A percentile compares a stretch with the other conserved stretches of the same genome.
Conservation (phyloP, 1,140 invertebrate species). For the Camponotus pennsylvanicus region DNA sequence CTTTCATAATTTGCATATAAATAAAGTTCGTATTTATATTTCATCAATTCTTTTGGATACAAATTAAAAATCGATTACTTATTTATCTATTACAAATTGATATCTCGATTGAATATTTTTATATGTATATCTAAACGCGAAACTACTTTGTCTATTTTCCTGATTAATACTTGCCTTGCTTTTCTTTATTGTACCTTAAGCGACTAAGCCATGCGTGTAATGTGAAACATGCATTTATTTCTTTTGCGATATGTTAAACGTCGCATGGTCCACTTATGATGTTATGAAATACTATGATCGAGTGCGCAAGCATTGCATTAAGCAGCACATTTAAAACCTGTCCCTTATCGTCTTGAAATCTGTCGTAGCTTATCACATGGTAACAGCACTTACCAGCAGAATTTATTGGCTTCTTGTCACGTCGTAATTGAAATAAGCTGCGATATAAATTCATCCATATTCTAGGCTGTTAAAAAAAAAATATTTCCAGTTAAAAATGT, state of each 20-base stretch:
- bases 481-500: background rate
- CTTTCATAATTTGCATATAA: background rate
- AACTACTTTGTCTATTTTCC: background rate
- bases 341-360: slow-evolving; percentile 49
- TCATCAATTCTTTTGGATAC: background rate
- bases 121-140: background rate
- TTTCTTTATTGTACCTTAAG: slow-evolving; percentile 15
- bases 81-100: slow-evolving; percentile 2
- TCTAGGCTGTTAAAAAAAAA: background rate
- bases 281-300: slow-evolving; percentile 55
- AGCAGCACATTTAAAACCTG: slow-evolving; percentile 46
- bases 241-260: slow-evolving; percentile 48
- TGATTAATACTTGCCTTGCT: slow-evolving; percentile 19
- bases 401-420: slow-evolving; percentile 39
- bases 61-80: background rate
- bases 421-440: slow-evolving; percentile 48
- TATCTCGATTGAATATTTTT: background rate
- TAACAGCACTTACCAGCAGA: slow-evolving; percentile 2
- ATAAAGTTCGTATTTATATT: background rate
- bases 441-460: slow-evolving; percentile 41
- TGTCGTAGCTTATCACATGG: slow-evolving; percentile 39
- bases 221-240: slow-evolving; percentile 26
- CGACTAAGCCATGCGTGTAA: slow-evolving; percentile 5
- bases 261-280: slow-evolving; percentile 45
- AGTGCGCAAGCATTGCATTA: slow-evolving; percentile 38